phyloP scores from a whole-genome alignment of 2,888 invertebrate species.

The Drosophila colorata region DNA sequence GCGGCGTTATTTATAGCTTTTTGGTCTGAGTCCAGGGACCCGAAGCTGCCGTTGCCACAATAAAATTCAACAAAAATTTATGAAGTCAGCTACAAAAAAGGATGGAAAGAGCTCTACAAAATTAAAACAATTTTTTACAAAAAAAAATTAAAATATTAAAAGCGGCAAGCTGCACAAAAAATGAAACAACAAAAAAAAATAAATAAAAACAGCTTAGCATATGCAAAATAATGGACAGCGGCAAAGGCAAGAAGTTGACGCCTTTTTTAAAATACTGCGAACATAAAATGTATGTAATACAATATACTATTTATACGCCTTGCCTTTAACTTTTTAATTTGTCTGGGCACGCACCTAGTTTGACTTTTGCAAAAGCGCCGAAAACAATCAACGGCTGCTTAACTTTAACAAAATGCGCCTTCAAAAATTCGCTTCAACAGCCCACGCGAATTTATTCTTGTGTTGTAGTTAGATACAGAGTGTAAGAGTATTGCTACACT shows the following conservation, averaged over 20 bases:
- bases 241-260: constrained; percentile 44
- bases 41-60: constrained; percentile 15
- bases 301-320: constrained; percentile 2
- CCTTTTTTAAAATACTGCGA: constrained; percentile 26
- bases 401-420: constrained; percentile 25
- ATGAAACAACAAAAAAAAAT: constrained; percentile 10
- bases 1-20: constrained; percentile 10
- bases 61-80: constrained; percentile 23
- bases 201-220: constrained; percentile 41
- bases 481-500: constrained; percentile 15
- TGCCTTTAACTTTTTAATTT: constrained; percentile 45
- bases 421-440: constrained; percentile 7
- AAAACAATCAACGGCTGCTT: constrained; percentile 39
- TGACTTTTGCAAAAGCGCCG: constrained; percentile 31
- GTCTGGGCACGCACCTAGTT: constrained; percentile 39
- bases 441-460: constrained; percentile 3
- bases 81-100: constrained; percentile 19
- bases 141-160: constrained; percentile 15
- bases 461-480: constrained; percentile 4
- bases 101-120: constrained; percentile 13
- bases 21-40: constrained; percentile 1
- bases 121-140: constrained; percentile 31
- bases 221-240: constrained; percentile 48
- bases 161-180: constrained; percentile 18
- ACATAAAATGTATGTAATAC: constrained; percentile 1